Conservation (phyloP, 2,113 vertebrate species). For the Anhinga rufa region DNA sequence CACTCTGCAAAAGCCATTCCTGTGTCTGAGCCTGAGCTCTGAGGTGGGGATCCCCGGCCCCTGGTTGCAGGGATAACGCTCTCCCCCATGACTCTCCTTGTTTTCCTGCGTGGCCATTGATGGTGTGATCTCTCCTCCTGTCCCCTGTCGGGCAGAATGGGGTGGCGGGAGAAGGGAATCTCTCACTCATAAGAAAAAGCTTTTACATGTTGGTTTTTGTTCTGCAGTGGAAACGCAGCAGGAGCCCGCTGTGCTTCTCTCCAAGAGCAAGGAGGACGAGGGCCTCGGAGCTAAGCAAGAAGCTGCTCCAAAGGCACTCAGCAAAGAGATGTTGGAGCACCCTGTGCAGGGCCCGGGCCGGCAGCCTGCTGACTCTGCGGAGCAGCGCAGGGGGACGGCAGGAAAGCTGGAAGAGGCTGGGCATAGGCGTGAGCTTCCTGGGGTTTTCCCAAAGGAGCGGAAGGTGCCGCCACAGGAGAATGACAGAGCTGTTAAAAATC, state of each 20-base stretch:
- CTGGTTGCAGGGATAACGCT: not conserved
- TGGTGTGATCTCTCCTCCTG: not conserved
- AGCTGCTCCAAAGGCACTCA: not conserved
- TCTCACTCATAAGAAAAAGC: not conserved
- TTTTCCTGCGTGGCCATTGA: accelerated
- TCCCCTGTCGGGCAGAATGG: too few relatives aligned
- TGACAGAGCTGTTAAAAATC: not conserved
- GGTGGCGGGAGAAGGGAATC: not conserved
- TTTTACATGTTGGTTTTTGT: not conserved
- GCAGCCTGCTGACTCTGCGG: not conserved
- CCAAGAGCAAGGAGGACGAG: conserved; percentile 48
- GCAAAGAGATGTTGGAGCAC: not conserved
- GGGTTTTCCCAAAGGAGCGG: not conserved
- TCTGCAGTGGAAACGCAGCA: conserved; percentile 5
- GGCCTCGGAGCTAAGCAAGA: not conserved
- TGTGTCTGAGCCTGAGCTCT: not conserved
- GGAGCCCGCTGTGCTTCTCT: not conserved
- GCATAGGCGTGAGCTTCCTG: not conserved
- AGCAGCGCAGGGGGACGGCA: not conserved
- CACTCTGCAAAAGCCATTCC: not conserved
- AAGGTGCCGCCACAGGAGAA: not conserved
- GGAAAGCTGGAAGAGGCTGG: not conserved
- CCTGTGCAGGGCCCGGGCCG: not conserved
- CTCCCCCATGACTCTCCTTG: not conserved
- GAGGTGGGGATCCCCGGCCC: not conserved